Evolutionary conservation across 1,140 invertebrate genomes (phyloP).

Genomic region (Bombyx mandarina): DNA sequence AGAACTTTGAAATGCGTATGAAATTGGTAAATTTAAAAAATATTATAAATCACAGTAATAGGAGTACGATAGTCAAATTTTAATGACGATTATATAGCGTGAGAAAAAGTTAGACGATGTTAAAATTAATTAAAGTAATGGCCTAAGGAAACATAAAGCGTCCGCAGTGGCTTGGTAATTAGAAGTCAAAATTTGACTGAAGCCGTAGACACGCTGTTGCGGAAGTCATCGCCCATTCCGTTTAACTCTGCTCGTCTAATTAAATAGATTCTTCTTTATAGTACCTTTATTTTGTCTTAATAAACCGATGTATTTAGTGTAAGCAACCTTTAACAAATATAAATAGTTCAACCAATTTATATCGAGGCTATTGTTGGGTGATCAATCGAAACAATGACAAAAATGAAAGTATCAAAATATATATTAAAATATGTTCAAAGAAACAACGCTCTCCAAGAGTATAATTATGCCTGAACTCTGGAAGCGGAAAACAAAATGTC

Average conservation of each 20-base stretch:
- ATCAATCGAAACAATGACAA: no score
- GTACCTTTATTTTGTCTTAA: no score
- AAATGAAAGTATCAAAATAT: no score
- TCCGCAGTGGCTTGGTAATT: conserved; percentile 43
- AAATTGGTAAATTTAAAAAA: conserved; percentile 38
- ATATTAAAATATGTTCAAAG: no score
- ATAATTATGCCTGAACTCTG: no score
- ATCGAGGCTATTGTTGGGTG: no score
- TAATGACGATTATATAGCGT: conserved; percentile 35
- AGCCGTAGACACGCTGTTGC: conserved; percentile 18
- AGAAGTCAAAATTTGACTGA: conserved; percentile 45
- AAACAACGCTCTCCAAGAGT: no score
- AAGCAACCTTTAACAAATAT: no score
- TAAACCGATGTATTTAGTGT: no score
- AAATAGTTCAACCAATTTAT: no score
- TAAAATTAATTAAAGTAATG: conserved; percentile 59
- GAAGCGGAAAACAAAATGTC: no score
- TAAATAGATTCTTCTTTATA: no score
- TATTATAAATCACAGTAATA: conserved; percentile 55
- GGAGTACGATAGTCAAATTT: conserved; percentile 32
- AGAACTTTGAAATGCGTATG: conserved; percentile 32
- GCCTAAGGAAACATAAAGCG: conserved; percentile 55
- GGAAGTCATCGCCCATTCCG: conserved; percentile 21
- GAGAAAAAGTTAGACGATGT: conserved; percentile 45
- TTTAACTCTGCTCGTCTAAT: conserved; percentile 2